phyloP scores from a whole-genome alignment of 2,797 vertebrate genomes.

The Netta rufina region DNA sequence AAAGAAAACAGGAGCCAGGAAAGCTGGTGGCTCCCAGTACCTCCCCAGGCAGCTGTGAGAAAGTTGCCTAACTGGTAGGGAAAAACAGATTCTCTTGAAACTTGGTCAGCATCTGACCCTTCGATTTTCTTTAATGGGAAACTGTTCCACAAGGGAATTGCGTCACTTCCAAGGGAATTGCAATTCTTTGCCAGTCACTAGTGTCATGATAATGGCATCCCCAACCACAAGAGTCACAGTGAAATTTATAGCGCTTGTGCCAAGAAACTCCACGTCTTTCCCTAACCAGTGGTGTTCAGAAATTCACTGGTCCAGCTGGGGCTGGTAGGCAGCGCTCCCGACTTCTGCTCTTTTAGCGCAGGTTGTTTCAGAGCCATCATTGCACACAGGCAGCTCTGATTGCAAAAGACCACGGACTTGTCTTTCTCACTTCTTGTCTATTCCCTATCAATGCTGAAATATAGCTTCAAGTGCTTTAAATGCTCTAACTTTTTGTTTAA shows the following conservation, averaged over 20 bases:
- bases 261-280: neutral
- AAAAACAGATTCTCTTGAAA: neutral
- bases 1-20: neutral
- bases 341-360: neutral
- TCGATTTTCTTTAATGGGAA: neutral
- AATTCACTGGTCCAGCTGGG: neutral
- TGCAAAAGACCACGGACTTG: fast-evolving
- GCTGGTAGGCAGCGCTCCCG: neutral
- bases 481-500: neutral
- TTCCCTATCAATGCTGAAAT: neutral
- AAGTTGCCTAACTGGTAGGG: neutral
- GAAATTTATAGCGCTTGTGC: neutral
- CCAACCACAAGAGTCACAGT: neutral
- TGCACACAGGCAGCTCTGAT: neutral
- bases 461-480: neutral
- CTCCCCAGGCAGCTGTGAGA: slow-evolving; percentile 13
- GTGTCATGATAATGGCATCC: neutral
- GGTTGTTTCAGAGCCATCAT: neutral
- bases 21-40: neutral
- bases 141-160: neutral
- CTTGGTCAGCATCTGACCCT: slow-evolving; percentile 22
- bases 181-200: neutral
- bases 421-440: neutral
- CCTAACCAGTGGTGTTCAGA: neutral
- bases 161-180: no score